Conservation (phyloP, 2,113 vertebrate genomes). For the Osmerus eperlanus region DNA sequence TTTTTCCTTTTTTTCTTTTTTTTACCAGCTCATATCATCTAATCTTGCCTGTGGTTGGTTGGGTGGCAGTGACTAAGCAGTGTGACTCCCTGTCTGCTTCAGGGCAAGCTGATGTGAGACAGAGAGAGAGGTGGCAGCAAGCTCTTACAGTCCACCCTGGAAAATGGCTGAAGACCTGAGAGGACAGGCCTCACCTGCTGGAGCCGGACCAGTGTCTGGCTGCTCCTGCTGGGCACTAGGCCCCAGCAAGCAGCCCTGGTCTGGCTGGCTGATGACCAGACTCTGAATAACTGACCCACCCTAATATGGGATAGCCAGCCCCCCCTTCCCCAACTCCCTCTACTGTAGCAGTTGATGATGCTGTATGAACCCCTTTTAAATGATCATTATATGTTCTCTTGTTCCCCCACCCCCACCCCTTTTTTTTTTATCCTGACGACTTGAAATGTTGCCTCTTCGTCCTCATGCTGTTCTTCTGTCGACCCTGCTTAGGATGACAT, state of each 20-base stretch:
- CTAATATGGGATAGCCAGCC: neutral
- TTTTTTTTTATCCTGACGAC: slow-evolving; percentile 82
- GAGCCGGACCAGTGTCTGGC: slow-evolving; percentile 88
- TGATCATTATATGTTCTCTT: slow-evolving; percentile 79
- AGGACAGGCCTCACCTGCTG: slow-evolving; percentile 83
- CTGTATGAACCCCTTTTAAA: slow-evolving; percentile 74
- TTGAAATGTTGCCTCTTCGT: slow-evolving; percentile 92
- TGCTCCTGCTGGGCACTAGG: slow-evolving; percentile 89
- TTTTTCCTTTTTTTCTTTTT: too few relatives aligned
- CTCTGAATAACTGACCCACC: slow-evolving; percentile 7
- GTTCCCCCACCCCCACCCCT: slow-evolving; percentile 83
- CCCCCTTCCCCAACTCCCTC: slow-evolving; percentile 32
- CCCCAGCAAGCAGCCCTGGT: slow-evolving; percentile 83
- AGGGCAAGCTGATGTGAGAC: slow-evolving; percentile 80
- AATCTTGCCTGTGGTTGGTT: neutral
- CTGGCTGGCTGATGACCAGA: slow-evolving; percentile 59
- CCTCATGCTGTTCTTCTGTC: slow-evolving; percentile 98
- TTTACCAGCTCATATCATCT: slow-evolving; percentile 39
- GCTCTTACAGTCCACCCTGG: slow-evolving; percentile 88
- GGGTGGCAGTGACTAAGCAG: slow-evolving; percentile 80
- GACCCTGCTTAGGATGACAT: slow-evolving; percentile 96
- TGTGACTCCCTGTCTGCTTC: slow-evolving; percentile 99
- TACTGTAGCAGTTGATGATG: slow-evolving; percentile 60
- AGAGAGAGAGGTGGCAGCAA: slow-evolving; percentile 91
- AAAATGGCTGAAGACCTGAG: slow-evolving; percentile 93